Evolutionary conservation across 2,113 vertebrate genomes (phyloP).

Genomic region (Todiramphus saurophagus): DNA sequence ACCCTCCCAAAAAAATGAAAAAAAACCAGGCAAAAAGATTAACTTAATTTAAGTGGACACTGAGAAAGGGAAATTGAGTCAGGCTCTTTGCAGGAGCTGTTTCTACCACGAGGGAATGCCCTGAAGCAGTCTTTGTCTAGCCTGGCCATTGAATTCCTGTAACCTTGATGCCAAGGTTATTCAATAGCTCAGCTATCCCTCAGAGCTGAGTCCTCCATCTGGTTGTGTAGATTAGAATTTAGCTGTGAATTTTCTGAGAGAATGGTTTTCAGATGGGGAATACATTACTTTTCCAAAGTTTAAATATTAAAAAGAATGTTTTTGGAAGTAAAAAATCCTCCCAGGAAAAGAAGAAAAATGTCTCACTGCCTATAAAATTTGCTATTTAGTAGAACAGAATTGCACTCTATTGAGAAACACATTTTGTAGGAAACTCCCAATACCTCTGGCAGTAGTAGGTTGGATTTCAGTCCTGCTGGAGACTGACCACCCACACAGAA

Average conservation of each 20-base stretch:
- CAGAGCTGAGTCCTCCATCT: not conserved
- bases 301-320: not conserved
- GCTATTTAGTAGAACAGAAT: not conserved
- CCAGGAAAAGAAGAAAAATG: not conserved
- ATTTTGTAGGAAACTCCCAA: not conserved
- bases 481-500: not conserved
- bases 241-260: not conserved
- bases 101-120: not conserved
- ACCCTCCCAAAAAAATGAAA: fast-evolving
- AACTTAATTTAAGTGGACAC: not conserved
- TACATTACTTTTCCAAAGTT: not conserved
- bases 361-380: not conserved
- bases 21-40: not conserved
- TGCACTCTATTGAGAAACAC: not conserved
- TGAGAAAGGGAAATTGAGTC: not conserved
- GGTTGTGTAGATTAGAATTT: not conserved
- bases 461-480: not conserved
- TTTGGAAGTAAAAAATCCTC: not conserved
- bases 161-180: constrained; percentile 47
- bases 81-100: not conserved
- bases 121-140: constrained; percentile 7
- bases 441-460: not conserved
- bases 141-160: not conserved
- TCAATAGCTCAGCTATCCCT: not conserved
- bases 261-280: not conserved